phyloP scores from a whole-genome alignment of 1,140 invertebrate genomes.

The Bombus haemorrhoidalis region DNA sequence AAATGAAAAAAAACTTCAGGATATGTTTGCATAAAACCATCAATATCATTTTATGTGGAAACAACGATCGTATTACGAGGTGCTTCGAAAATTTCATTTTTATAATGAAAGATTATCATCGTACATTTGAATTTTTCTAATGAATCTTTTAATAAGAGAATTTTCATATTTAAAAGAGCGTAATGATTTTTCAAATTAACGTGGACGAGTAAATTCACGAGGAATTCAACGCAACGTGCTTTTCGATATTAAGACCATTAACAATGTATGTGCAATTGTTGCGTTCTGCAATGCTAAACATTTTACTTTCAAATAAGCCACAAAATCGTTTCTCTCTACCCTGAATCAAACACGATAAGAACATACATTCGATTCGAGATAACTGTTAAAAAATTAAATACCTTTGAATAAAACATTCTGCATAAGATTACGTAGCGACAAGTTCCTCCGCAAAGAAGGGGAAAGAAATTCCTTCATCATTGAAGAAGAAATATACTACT shows the following conservation, averaged over 20 bases:
- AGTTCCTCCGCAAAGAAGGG: neutral
- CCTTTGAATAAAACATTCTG: constrained; percentile 26
- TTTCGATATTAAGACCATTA: neutral
- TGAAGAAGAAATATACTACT: neutral
- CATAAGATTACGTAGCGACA: constrained; percentile 8
- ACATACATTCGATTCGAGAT: constrained; percentile 22
- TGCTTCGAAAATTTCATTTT: constrained; percentile 13
- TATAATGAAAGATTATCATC: constrained; percentile 8
- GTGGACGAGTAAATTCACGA: neutral
- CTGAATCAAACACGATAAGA: neutral
- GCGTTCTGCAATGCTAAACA: neutral
- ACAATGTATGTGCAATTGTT: neutral
- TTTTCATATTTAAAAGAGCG: neutral
- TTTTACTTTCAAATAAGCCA: constrained; percentile 26
- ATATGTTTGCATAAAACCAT: constrained; percentile 25
- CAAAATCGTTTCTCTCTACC: neutral
- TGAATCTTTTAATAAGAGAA: neutral
- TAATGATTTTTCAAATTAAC: neutral
- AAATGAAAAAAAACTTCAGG: neutral
- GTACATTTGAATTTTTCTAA: neutral
- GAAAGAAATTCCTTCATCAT: too few relatives aligned
- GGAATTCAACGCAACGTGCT: neutral
- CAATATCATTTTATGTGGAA: constrained; percentile 14
- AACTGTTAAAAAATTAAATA: constrained; percentile 27
- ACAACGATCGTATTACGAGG: neutral